Conservation (phyloP, 2,113 vertebrate genomes). For the Atlantisia rogersi region DNA sequence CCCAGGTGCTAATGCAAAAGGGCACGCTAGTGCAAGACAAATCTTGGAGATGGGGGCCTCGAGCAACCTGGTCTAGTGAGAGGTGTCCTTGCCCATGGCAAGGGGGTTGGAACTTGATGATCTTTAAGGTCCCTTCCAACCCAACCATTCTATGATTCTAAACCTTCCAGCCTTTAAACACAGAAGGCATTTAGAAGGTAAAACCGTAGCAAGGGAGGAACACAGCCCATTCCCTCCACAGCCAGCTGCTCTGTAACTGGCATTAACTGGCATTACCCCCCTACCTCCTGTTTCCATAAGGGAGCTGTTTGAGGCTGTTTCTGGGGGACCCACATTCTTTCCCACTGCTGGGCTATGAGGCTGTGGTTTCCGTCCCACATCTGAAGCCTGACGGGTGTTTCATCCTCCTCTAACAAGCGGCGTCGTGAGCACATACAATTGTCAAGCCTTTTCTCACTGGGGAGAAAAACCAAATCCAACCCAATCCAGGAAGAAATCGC, state of each 20-base stretch:
- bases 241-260: not conserved
- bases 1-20: fast-evolving
- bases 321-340: not conserved
- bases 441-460: no score
- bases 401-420: not conserved
- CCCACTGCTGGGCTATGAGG: not conserved
- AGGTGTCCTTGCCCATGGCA: no score
- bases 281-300: not conserved
- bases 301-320: not conserved
- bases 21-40: no score
- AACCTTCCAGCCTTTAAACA: not conserved
- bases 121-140: no score
- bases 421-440: not conserved
- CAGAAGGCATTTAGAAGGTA: not conserved
- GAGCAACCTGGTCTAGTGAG: no score
- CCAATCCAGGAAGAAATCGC: not conserved
- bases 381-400: not conserved
- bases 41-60: no score
- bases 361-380: not conserved
- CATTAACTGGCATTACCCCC: not conserved
- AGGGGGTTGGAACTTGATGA: no score
- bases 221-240: not conserved
- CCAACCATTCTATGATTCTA: no score
- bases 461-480: no score
- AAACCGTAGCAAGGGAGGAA: not conserved